Conservation (phyloP, 2,888 invertebrate genomes). For the Itoplectis maculator region DNA sequence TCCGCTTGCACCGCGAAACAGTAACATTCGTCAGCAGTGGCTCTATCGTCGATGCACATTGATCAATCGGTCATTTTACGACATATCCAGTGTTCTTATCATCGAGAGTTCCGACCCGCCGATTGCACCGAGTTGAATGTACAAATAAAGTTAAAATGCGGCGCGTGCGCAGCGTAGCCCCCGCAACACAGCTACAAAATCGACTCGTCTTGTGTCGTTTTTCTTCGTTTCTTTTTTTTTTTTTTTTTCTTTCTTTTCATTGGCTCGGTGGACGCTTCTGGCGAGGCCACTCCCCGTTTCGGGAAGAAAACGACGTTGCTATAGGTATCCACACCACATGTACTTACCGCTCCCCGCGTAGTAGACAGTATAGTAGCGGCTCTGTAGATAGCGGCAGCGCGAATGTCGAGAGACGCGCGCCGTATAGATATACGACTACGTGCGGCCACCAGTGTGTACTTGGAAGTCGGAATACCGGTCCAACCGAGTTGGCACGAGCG, state of each 20-base stretch:
- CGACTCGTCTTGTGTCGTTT: not conserved
- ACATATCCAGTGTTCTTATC: too few species aligned
- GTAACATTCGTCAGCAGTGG: not conserved
- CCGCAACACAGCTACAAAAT: not conserved
- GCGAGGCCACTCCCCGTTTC: constrained; percentile 61
- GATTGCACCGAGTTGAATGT: too few species aligned
- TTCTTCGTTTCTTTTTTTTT: not conserved
- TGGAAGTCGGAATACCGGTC: constrained; percentile 41
- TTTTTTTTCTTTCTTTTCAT: not conserved
- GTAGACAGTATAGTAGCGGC: constrained; percentile 20
- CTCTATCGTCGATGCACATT: too few species aligned
- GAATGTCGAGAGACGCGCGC: not conserved
- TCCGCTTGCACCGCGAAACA: too few species aligned
- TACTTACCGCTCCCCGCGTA: constrained; percentile 22
- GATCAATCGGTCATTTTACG: too few species aligned
- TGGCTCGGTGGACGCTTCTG: constrained; percentile 52
- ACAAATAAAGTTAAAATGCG: not conserved
- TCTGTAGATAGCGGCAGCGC: not conserved
- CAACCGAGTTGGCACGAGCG: constrained; percentile 64
- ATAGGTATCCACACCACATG: not conserved
- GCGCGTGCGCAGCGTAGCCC: not conserved
- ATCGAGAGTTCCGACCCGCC: too few species aligned
- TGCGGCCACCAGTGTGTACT: not conserved
- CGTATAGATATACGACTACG: not conserved
- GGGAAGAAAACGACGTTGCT: constrained; percentile 34